A percentile compares a stretch with the other conserved stretches of the same genome.
phyloP scores from a whole-genome alignment of 2,888 invertebrate species.

The Drosophila longiperda region DNA sequence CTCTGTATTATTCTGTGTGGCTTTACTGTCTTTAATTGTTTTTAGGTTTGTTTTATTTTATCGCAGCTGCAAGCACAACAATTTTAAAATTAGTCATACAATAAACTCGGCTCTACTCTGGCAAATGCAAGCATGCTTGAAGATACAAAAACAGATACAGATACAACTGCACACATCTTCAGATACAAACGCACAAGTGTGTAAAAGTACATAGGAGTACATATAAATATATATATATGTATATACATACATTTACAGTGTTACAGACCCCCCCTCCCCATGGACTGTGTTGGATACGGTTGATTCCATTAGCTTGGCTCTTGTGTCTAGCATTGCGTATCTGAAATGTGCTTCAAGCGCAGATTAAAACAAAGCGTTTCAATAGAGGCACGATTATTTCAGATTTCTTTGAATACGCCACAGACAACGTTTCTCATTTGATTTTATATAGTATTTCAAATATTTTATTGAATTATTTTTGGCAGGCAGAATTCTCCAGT shows the following conservation, averaged over 20 bases:
- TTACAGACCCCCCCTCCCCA: slow-evolving; percentile 9
- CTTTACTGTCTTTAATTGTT: slow-evolving; percentile 56
- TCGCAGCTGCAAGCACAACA: slow-evolving; percentile 53
- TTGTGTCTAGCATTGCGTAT: slow-evolving; percentile 76
- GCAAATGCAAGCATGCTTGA: slow-evolving; percentile 70
- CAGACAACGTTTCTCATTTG: neutral
- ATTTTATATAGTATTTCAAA: neutral
- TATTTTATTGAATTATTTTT: neutral
- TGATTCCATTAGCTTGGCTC: slow-evolving; percentile 64
- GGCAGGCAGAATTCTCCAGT: neutral
- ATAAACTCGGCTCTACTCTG: slow-evolving; percentile 34
- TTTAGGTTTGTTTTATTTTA: slow-evolving; percentile 62
- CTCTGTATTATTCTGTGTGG: slow-evolving; percentile 70
- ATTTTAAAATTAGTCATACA: slow-evolving; percentile 75
- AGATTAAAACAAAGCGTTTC: slow-evolving; percentile 22
- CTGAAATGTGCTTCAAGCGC: slow-evolving; percentile 58
- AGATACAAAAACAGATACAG: slow-evolving; percentile 52
- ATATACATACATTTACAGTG: neutral
- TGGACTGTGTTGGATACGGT: slow-evolving; percentile 62
- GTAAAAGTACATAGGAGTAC: slow-evolving; percentile 15
- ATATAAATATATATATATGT: neutral
- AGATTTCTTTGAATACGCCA: slow-evolving; percentile 1
- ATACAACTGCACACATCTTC: slow-evolving; percentile 17
- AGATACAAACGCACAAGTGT: slow-evolving; percentile 27
- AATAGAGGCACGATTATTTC: slow-evolving; percentile 9